Evolutionary conservation across 64 coral and sea anemone genomes (phyloP).

Genomic region (Pocillopora verrucosa): DNA sequence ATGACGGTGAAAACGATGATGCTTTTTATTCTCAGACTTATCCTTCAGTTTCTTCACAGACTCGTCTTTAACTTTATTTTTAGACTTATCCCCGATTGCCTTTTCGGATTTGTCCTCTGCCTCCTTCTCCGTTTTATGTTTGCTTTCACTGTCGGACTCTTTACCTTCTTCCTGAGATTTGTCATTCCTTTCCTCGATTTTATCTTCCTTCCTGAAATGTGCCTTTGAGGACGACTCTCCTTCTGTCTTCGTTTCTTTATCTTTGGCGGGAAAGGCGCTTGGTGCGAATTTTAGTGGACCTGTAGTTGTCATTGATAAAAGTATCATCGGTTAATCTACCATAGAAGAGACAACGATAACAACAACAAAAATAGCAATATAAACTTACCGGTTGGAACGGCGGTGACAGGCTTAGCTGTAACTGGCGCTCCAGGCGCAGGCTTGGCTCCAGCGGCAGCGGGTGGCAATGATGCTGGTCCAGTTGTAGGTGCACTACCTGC

Average conservation of each 20-base stretch:
- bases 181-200: neutral
- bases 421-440: neutral
- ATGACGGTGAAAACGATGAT: too few relatives aligned
- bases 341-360: too few relatives aligned
- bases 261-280: neutral
- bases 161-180: neutral
- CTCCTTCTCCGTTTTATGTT: neutral
- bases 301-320: neutral
- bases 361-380: neutral
- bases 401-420: neutral
- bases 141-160: neutral
- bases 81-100: neutral
- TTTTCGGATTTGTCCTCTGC: neutral
- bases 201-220: neutral
- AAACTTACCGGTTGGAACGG: neutral
- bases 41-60: neutral
- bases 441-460: neutral
- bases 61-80: neutral
- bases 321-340: too few relatives aligned
- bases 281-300: neutral
- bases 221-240: too few relatives aligned
- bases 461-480: neutral
- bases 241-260: neutral
- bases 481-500: neutral
- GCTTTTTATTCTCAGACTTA: neutral